Evolutionary conservation across 1,140 invertebrate genomes (phyloP).

Genomic region (Trichonephila inaurata): DNA sequence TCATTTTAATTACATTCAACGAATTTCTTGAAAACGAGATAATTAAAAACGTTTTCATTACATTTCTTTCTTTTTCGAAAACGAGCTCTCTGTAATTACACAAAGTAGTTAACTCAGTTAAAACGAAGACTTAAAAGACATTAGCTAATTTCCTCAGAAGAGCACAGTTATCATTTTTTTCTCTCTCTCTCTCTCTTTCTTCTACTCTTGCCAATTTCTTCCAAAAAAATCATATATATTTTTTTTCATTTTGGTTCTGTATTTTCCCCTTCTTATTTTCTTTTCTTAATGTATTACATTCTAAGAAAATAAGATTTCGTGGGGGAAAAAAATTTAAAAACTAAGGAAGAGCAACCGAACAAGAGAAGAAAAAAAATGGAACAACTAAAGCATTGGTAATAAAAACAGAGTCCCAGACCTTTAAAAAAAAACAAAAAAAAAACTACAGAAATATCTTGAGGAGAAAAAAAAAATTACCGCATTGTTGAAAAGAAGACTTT

Average conservation of each 20-base stretch:
- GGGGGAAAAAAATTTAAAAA: background rate
- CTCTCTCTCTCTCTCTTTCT: too few species aligned
- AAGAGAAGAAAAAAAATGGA: background rate
- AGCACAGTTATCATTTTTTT: background rate
- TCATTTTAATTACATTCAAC: background rate
- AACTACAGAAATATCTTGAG: constrained; percentile 28
- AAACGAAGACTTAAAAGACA: background rate
- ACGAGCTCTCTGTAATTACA: background rate
- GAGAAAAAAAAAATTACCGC: constrained; percentile 39
- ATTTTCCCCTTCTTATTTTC: background rate
- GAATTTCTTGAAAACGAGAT: background rate
- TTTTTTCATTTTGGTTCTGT: background rate
- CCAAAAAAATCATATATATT: background rate
- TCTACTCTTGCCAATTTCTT: background rate
- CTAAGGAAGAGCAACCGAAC: background rate
- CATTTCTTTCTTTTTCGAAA: background rate
- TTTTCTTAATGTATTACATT: background rate
- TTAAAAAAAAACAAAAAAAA: constrained; percentile 29
- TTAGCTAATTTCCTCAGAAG: background rate
- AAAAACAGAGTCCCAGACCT: background rate
- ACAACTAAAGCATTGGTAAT: background rate
- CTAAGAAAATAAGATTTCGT: background rate
- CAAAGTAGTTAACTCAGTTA: background rate
- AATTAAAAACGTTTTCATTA: background rate
- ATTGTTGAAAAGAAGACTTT: constrained; percentile 67